Evolutionary conservation across 2,113 vertebrate species (phyloP).

Genomic region (Hepsetus odoe): DNA sequence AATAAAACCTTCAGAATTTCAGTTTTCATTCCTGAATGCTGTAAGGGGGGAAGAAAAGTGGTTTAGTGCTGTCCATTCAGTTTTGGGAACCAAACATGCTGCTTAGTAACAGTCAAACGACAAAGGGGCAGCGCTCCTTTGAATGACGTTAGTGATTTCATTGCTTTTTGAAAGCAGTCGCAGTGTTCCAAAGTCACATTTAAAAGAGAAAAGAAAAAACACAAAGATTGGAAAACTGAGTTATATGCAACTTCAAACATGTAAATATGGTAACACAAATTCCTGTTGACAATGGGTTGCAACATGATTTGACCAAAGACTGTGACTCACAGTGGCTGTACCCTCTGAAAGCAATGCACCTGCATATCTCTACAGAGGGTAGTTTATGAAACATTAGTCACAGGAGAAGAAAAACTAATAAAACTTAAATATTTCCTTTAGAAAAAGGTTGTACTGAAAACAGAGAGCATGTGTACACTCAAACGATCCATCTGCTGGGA

Average conservation of each 20-base stretch:
- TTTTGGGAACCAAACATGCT: constrained; percentile 32
- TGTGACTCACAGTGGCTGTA: constrained; percentile 44
- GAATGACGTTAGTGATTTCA: constrained; percentile 45
- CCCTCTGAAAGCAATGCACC: constrained; percentile 28
- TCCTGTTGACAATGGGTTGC: constrained; percentile 40
- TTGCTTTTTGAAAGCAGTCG: constrained; percentile 15
- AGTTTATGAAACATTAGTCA: constrained; percentile 35
- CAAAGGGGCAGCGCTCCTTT: constrained; percentile 46
- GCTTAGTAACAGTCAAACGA: constrained; percentile 29
- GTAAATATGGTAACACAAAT: constrained; percentile 14
- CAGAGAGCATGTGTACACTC: constrained; percentile 29
- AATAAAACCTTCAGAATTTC: constrained; percentile 25
- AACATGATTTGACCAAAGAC: constrained; percentile 40
- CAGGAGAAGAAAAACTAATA: background rate
- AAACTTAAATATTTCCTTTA: constrained; percentile 28
- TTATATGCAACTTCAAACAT: constrained; percentile 22
- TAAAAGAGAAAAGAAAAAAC: constrained; percentile 24
- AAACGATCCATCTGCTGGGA: constrained; percentile 30
- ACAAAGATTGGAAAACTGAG: background rate
- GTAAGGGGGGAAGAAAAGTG: constrained; percentile 40
- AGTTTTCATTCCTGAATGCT: constrained; percentile 31
- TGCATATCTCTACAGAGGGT: constrained; percentile 30
- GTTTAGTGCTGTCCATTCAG: constrained; percentile 55
- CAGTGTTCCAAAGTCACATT: constrained; percentile 7
- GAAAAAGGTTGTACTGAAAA: constrained; percentile 40